A percentile compares a stretch with the other conserved stretches of the same genome.
phyloP scores from a whole-genome alignment of 2,113 vertebrate genomes.

The Prietella phreatophila region DNA sequence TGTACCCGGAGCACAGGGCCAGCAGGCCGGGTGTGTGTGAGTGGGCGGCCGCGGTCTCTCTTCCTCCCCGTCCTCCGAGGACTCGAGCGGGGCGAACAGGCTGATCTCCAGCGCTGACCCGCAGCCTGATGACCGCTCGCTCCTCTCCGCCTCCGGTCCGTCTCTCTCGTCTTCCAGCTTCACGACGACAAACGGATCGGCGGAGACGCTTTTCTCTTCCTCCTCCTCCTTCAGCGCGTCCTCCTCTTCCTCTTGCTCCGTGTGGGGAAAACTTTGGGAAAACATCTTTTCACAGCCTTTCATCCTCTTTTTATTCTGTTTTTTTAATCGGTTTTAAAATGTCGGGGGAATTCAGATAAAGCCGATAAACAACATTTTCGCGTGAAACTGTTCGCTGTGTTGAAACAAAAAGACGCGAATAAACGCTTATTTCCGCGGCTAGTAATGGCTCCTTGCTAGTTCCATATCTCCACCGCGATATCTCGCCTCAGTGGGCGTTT shows the following conservation, averaged over 20 bases:
- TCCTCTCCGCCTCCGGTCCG: not conserved
- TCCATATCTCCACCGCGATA: not conserved
- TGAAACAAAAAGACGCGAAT: not conserved
- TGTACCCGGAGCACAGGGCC: not conserved
- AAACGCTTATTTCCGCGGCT: not conserved
- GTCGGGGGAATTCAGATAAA: not conserved
- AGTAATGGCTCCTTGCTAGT: slow-evolving; percentile 15
- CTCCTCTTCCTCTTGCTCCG: not conserved
- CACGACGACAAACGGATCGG: slow-evolving; percentile 17
- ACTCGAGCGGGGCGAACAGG: slow-evolving; percentile 27
- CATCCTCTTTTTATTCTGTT: not conserved
- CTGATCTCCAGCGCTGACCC: slow-evolving; percentile 23
- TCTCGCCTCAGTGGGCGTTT: slow-evolving; percentile 8
- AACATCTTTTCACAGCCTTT: not conserved
- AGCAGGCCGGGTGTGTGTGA: not conserved
- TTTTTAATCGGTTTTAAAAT: not conserved
- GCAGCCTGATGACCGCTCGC: not conserved
- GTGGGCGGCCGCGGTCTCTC: not conserved
- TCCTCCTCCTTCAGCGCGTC: slow-evolving; percentile 23
- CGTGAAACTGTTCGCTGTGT: no score
- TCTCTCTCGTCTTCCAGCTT: slow-evolving; percentile 32
- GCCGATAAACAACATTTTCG: not conserved
- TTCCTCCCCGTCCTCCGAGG: slow-evolving; percentile 20
- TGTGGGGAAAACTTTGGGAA: not conserved
- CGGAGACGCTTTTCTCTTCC: slow-evolving; percentile 27